Base-by-base conservation (phyloP, 2,888 invertebrate genomes). In the Taphrorychus bicolor region DNA sequence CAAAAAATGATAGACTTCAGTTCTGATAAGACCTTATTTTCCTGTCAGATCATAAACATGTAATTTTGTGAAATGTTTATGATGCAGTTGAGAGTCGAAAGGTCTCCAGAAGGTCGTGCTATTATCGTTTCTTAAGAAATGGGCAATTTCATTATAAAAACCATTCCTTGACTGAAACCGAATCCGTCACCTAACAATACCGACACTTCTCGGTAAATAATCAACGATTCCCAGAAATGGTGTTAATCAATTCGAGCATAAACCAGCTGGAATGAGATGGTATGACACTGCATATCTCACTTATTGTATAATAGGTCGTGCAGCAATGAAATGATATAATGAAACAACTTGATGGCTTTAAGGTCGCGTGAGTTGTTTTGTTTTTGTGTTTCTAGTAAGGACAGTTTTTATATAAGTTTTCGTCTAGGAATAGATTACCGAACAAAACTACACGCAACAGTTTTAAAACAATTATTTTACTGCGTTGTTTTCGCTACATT, bases 281-380 rank as follows among this genome's bases (percentile, higher is more conserved):
- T n/a, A n/a, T 51, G n/a, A 21, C 17, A 19, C 16, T 19, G 17
- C 51, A 51, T 51, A 17, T 51, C 51, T 18, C 51, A 45, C 45
- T 16, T 45, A 45, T 45, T 45, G 2, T 51, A 51, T 17, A 51
- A 51, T 17, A 11, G 3, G 3, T 14, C 16, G 21, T n/a, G 19
- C 51, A 19, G 19, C 19, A 51, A 51, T 51, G n/a, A n/a, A n/a
- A n/a, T n/a, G 51, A 51, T n/a, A 51, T 51, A 51, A 24, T 54
- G 16, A 54, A 24, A 54, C 32, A 54, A 11, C 21, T 11, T 21
- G n/a, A 14, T 11, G 21, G 18, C 3, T 3, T 54, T 14, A 54
- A 54, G 24, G 24, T 54, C 23, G 14, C 21, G 1, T 21, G 21
- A 19, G 18, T 54, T 0, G 24, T 23, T 24, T n/a, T 23, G 14